phyloP scores from a whole-genome alignment of 2,113 vertebrate species.

The Peromyscus maniculatus region DNA sequence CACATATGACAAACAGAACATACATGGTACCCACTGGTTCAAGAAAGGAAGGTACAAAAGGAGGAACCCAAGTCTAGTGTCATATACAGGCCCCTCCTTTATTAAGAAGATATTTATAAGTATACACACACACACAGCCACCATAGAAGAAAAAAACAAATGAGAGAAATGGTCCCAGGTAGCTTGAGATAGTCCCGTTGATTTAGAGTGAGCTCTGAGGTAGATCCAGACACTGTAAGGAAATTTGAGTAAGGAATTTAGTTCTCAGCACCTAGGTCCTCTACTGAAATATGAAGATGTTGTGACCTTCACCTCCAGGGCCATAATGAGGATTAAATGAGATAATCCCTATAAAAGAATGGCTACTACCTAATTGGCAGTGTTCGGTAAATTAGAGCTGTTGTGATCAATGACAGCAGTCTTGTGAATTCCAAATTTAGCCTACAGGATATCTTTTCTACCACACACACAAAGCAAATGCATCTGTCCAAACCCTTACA shows the following conservation, averaged over 20 bases:
- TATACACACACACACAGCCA: not conserved
- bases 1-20: not conserved
- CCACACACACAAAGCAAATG: slow-evolving; percentile 28
- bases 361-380: not conserved
- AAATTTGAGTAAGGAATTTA: slow-evolving; percentile 13
- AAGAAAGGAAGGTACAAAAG: not conserved
- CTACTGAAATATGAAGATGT: not conserved
- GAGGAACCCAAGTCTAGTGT: not conserved
- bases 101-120: not conserved
- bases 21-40: not conserved
- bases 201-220: not conserved
- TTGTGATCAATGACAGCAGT: slow-evolving; percentile 10
- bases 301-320: not conserved
- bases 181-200: not conserved
- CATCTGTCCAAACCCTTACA: not conserved
- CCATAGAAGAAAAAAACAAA: not conserved
- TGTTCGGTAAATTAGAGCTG: not conserved
- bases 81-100: not conserved
- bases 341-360: not conserved
- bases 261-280: not conserved
- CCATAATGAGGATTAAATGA: slow-evolving; percentile 29
- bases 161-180: not conserved
- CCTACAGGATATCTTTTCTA: slow-evolving; percentile 14
- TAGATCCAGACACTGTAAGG: not conserved
- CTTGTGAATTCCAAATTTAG: slow-evolving; percentile 28